Percentiles rank a stretch among this genome's conserved stretches.
These are phyloP conservation scores for Miopithecus talapoin DNA, from an alignment of 2,797 vertebrate genomes.

Conservation along the genomic window DNA sequence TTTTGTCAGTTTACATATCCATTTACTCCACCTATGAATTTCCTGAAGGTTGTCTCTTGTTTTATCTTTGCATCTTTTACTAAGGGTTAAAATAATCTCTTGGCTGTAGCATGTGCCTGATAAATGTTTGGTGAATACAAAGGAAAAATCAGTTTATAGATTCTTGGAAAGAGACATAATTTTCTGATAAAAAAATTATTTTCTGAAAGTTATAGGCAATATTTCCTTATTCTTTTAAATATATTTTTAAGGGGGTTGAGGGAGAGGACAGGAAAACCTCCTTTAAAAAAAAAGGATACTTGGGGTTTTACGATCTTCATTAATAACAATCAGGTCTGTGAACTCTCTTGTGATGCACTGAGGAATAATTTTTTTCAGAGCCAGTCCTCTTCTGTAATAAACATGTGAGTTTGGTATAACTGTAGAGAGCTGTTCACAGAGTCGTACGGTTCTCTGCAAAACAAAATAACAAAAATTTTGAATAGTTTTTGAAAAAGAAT, in stretches of 20 bases:
- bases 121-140: constrained; percentile 7
- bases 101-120: not conserved
- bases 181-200: not conserved
- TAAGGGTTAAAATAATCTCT: not conserved
- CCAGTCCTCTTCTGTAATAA: constrained; percentile 97
- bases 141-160: not conserved
- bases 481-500: not conserved
- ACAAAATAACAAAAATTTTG: constrained; percentile 34
- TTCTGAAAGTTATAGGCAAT: not conserved
- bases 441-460: constrained; percentile 93
- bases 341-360: constrained; percentile 94
- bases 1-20: not conserved
- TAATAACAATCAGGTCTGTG: constrained; percentile 95
- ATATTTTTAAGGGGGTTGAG: not conserved
- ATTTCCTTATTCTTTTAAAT: constrained; percentile 12
- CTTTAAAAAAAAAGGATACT: constrained; percentile 91
- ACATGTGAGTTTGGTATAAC: constrained; percentile 95
- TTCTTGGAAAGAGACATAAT: not conserved
- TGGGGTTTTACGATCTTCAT: constrained; percentile 95
- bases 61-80: constrained; percentile 21
- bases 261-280: not conserved
- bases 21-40: not conserved
- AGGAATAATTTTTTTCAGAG: constrained; percentile 95
- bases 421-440: constrained; percentile 94
- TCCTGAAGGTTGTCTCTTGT: not conserved